Percentiles rank a stretch among this genome's conserved stretches.
These are phyloP conservation scores for Cheirogaleus major DNA, from an alignment of 2,797 vertebrate species.

Conservation along the genomic window DNA sequence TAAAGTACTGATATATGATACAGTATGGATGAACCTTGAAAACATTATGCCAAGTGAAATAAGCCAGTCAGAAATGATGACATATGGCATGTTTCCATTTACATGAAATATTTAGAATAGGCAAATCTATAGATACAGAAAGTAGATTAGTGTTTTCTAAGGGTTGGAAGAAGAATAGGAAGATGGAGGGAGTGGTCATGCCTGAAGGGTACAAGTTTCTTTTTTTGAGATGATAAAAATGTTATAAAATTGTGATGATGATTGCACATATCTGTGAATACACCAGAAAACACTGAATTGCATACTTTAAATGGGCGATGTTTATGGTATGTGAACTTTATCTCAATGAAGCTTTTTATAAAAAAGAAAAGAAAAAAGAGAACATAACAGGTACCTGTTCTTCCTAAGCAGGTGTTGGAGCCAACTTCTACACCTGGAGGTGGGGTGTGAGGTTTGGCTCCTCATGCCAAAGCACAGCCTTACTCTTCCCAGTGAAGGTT, in stretches of 20 bases:
- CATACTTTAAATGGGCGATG: no score
- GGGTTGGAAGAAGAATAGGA: not conserved
- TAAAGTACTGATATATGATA: no score
- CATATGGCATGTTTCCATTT: no score
- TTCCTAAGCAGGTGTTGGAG: not conserved
- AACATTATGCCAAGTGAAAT: no score
- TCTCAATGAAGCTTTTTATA: not conserved
- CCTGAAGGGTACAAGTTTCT: not conserved
- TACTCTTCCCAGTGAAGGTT: not conserved
- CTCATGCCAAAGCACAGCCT: no score
- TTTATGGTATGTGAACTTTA: not conserved
- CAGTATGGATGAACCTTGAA: no score
- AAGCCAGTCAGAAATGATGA: no score
- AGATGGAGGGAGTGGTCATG: not conserved
- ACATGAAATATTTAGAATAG: no score
- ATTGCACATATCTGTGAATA: no score
- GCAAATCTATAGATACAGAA: no score
- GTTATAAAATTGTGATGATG: not conserved
- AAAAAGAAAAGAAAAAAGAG: not conserved
- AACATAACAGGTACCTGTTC: not conserved
- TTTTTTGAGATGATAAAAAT: not conserved
- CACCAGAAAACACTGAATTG: no score
- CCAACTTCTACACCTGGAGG: not conserved
- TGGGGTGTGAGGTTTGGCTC: not conserved
- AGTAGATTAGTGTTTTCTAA: not conserved